Conservation (phyloP, 1,140 invertebrate species). For the Trichogramma pretiosum region DNA sequence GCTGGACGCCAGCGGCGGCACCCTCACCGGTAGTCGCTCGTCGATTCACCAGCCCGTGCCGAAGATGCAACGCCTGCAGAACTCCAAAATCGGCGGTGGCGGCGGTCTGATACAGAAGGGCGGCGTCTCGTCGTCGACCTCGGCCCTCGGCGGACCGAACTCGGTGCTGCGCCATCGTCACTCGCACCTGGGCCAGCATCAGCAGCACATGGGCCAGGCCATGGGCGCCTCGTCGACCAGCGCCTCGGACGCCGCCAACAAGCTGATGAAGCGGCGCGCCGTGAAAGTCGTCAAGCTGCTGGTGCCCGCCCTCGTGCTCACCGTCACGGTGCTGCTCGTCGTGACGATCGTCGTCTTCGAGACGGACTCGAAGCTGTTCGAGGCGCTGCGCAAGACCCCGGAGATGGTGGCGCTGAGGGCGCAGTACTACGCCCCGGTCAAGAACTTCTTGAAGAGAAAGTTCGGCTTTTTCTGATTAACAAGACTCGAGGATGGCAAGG, state of each 20-base stretch:
- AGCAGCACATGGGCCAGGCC: slow-evolving; percentile 19
- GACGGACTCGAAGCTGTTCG: slow-evolving; percentile 63
- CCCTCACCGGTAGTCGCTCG: slow-evolving; percentile 24
- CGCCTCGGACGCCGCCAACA: slow-evolving; percentile 1
- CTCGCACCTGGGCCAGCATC: too few relatives aligned
- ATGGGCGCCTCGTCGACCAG: slow-evolving; percentile 18
- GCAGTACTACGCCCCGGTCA: slow-evolving; percentile 74
- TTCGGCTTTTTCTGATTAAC: slow-evolving; percentile 44
- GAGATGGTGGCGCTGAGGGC: slow-evolving; percentile 69
- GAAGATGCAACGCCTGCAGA: slow-evolving; percentile 50
- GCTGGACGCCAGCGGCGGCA: slow-evolving; percentile 34
- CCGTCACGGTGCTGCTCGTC: slow-evolving; percentile 55
- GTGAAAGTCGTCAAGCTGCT: slow-evolving; percentile 57
- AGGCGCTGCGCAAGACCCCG: slow-evolving; percentile 61
- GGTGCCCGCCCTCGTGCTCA: slow-evolving; percentile 62
- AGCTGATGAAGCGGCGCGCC: slow-evolving; percentile 21
- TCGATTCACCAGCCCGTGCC: slow-evolving; percentile 46
- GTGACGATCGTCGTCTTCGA: slow-evolving; percentile 62
- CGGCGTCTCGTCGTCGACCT: slow-evolving; percentile 21
- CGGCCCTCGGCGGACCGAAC: slow-evolving; percentile 10
- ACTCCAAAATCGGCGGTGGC: slow-evolving; percentile 38
- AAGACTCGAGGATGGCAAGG: slow-evolving; percentile 23
- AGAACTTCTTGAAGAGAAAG: slow-evolving; percentile 59
- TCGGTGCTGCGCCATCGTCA: slow-evolving; percentile 13
- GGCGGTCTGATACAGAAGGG: slow-evolving; percentile 28